Conservation (phyloP, 92 coral and sea anemone genomes). For the Chrysogorgia sp. region DNA sequence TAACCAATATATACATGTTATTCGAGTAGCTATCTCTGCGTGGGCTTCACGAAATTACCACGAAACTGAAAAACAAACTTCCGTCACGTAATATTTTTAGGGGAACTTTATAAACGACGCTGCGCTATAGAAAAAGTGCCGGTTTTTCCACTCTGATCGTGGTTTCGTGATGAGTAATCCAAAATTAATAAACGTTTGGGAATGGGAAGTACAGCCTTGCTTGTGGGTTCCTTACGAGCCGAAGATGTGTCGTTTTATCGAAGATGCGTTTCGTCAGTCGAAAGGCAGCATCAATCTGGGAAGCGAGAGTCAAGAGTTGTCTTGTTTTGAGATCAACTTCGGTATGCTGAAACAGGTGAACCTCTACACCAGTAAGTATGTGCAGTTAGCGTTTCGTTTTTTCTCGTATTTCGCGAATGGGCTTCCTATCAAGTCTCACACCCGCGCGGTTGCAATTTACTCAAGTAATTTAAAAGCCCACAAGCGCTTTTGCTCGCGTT, state of each 20-base stretch:
- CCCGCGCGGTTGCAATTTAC: too few relatives aligned
- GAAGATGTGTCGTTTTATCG: constrained; percentile 55
- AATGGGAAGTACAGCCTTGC: constrained; percentile 65
- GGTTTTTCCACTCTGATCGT: too few relatives aligned
- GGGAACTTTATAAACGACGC: too few relatives aligned
- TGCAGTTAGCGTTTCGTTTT: not conserved
- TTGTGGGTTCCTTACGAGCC: constrained; percentile 77
- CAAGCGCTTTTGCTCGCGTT: too few relatives aligned
- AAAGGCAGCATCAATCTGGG: constrained; percentile 59
- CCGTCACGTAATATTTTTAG: too few relatives aligned
- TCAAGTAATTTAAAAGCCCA: too few relatives aligned
- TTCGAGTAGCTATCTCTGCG: too few relatives aligned
- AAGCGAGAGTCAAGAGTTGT: constrained; percentile 29
- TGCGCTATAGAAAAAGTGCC: too few relatives aligned
- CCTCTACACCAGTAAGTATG: constrained; percentile 67
- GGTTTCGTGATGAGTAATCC: constrained; percentile 28
- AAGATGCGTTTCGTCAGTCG: constrained; percentile 30
- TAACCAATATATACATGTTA: too few relatives aligned
- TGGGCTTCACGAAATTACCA: too few relatives aligned
- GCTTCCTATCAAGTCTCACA: too few relatives aligned
- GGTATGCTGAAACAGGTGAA: constrained; percentile 57
- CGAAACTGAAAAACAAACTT: too few relatives aligned
- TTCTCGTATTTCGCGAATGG: not conserved
- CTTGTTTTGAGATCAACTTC: constrained; percentile 69
- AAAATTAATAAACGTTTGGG: constrained; percentile 78